Evolutionary conservation across 2,888 invertebrate species (phyloP).

Genomic region (Athalia cordata): DNA sequence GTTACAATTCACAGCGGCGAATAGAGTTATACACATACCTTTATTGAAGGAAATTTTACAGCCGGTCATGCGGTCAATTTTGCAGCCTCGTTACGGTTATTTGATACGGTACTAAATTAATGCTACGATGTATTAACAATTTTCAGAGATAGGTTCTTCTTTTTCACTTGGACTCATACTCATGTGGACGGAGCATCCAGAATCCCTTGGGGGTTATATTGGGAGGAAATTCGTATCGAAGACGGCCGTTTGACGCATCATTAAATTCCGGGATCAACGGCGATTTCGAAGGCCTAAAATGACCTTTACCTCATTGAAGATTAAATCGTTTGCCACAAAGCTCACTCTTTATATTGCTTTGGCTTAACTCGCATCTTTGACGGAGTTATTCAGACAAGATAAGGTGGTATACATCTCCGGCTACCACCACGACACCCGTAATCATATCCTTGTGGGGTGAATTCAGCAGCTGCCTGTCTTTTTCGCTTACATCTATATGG

Average conservation of each 20-base stretch:
- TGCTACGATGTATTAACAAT: no score
- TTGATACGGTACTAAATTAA: no score
- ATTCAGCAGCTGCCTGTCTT: constrained; percentile 2
- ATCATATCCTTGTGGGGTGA: background rate
- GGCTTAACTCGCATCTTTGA: constrained; percentile 28
- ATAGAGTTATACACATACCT: background rate
- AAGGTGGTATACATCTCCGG: constrained; percentile 5
- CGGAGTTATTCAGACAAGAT: constrained; percentile 30
- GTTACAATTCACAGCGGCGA: constrained; percentile 21
- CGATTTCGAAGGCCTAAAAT: constrained; percentile 3
- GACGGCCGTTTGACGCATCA: constrained; percentile 22
- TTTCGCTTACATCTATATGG: constrained; percentile 13
- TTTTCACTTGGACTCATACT: no score
- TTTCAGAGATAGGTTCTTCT: no score
- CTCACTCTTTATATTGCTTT: constrained; percentile 21
- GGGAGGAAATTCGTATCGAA: constrained; percentile 12
- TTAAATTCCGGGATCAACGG: constrained; percentile 25
- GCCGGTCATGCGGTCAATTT: background rate
- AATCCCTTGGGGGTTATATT: background rate
- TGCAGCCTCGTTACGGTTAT: no score
- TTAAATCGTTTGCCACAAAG: constrained; percentile 27
- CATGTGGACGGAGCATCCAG: no score
- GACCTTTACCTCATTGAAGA: constrained; percentile 8
- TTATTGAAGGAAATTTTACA: constrained; percentile 10
- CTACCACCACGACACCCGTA: background rate